Percentiles rank a stretch among this genome's conserved stretches.
phyloP scores from a whole-genome alignment of 1,140 invertebrate genomes.

The Tetraneura akinire region DNA sequence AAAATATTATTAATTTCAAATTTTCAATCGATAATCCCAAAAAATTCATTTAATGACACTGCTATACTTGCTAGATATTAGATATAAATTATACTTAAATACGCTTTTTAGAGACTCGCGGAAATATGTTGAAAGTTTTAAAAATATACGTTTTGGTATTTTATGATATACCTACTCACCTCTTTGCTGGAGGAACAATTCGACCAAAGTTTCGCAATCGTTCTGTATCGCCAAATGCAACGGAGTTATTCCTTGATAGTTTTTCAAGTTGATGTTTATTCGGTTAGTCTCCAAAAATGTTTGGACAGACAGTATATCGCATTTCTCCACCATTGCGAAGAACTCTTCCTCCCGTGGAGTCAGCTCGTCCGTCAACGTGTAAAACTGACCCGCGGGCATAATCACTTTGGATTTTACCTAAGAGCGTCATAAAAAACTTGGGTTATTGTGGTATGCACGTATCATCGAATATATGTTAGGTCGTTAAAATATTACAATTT shows the following conservation, averaged over 20 bases:
- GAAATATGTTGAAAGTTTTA: background rate
- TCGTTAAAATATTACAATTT: no score
- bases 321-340: constrained; percentile 7
- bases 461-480: no score
- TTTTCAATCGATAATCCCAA: no score
- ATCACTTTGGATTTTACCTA: background rate
- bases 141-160: background rate
- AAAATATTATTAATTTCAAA: no score
- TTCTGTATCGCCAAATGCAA: constrained; percentile 63
- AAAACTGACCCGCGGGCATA: background rate
- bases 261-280: constrained; percentile 23
- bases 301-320: background rate
- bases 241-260: constrained; percentile 61
- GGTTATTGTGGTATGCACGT: no score
- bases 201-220: constrained; percentile 62
- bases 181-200: constrained; percentile 61
- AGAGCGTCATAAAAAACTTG: no score
- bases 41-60: no score
- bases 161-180: background rate
- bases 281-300: background rate
- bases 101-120: no score
- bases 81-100: no score
- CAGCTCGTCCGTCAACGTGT: background rate
- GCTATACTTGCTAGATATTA: no score
- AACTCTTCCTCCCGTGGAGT: background rate